A percentile compares a stretch with the other conserved stretches of the same genome.
Evolutionary conservation across 2,113 vertebrate genomes (phyloP).

Genomic region (Synodontis membranacea): DNA sequence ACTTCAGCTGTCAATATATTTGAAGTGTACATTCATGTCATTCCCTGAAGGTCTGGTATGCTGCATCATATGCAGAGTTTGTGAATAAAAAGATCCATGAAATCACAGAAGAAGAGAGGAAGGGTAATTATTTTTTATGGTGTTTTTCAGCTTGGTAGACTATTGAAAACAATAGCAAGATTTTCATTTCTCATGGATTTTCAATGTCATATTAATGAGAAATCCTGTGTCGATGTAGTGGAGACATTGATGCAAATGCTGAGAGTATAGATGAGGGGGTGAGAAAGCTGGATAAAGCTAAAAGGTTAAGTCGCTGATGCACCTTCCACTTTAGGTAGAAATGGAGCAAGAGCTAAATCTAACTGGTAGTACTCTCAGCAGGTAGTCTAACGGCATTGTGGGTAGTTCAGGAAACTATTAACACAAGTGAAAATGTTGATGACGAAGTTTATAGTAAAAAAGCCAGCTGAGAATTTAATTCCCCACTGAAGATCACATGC

Average conservation of each 20-base stretch:
- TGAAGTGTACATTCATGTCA: not conserved
- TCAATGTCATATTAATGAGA: not conserved
- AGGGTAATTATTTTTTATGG: constrained; percentile 72
- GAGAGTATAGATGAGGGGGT: not conserved
- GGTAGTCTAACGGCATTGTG: not conserved
- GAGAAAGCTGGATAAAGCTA: not conserved
- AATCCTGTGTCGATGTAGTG: not conserved
- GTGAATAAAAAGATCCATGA: constrained; percentile 94
- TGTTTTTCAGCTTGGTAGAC: not conserved
- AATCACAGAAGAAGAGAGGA: constrained; percentile 94
- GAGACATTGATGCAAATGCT: not conserved
- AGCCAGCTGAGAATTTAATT: not conserved
- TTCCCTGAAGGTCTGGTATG: constrained; percentile 91
- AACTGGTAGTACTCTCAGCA: not conserved
- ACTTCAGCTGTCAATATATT: not conserved
- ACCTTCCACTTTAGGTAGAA: not conserved
- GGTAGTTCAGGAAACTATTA: not conserved
- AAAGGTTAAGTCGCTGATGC: not conserved
- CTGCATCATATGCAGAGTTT: constrained; percentile 94
- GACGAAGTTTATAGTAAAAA: not conserved
- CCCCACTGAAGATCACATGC: not conserved
- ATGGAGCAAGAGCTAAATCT: not conserved
- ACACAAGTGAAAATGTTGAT: not conserved
- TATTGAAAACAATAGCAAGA: not conserved
- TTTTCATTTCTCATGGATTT: not conserved